Evolutionary conservation across 2,113 vertebrate genomes (phyloP), one percentile per base, ranked within the genome.

Genomic region (Tautogolabrus adspersus): DNA sequence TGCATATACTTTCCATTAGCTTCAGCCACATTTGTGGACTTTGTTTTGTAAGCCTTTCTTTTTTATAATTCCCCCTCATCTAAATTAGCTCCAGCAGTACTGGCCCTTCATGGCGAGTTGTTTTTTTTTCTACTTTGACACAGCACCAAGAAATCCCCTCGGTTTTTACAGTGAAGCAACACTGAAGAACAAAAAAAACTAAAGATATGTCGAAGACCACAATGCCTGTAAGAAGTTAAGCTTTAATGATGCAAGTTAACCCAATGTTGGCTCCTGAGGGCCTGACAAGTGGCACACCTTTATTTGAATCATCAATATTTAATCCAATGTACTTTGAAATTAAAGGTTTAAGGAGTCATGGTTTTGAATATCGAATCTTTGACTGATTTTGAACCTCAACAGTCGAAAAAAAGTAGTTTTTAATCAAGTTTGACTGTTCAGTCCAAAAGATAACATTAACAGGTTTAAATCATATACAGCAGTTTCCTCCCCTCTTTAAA

Each of bases 101-200:
- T 42, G 26, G 30, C 37, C 62, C n/a, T 56, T 49, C 34, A 49
- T 15, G 5, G n/a, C 15, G 15, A 60, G 52, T 72, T 2, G 59
- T 71, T 46, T 44, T 21, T 73, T 71, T 3, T 26, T n/a, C 8
- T 19, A 55, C 38, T 77, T 44, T n/a, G 16, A n/a, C 15, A 66
- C 65, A 44, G 49, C 6, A 42, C 1, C 9, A 74, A 70, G 81
- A 77, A 78, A 70, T 70, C 49, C 65, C 70, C 81, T 30, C 3
- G 21, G 46, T 21, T 44, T 70, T 15, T 10, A 40, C 54, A 56
- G 30, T 61, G 7, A n/a, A 2, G 11, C 21, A 40, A 66, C 19
- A 52, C 30, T n/a, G 23, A 72, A 63, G 55, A 42, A n/a, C 44
- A 15, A 37, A 6, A 42, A 37, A 70, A 66, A 74, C 47, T 23